These are phyloP conservation scores for Puffinus mauretanicus DNA, from an alignment of 2,113 vertebrate genomes.

Conservation along the genomic window DNA sequence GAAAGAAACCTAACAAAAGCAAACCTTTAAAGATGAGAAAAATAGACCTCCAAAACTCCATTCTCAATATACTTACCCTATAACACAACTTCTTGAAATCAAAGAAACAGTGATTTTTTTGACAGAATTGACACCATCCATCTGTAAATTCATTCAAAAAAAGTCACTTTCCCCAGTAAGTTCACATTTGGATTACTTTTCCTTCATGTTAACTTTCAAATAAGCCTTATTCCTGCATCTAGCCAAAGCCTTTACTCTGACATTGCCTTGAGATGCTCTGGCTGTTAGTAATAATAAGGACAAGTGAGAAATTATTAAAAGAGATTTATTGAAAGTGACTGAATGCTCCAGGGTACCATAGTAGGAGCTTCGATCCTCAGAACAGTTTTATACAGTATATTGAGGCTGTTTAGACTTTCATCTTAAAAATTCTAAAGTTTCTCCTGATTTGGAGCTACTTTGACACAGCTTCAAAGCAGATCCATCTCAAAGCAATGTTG, in stretches of 20 bases:
- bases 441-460: conserved; percentile 41
- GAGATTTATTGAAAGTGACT: conserved; percentile 57
- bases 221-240: neutral
- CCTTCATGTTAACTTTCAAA: conserved; percentile 19
- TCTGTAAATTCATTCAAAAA: neutral
- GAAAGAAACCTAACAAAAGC: neutral
- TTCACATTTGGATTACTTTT: conserved; percentile 10
- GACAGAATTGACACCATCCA: neutral
- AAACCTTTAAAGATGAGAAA: neutral
- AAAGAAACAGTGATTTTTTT: neutral
- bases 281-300: conserved; percentile 59
- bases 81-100: neutral
- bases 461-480: conserved; percentile 58
- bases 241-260: conserved; percentile 25
- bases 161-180: neutral
- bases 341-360: conserved; percentile 12
- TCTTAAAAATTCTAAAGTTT: neutral
- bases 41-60: neutral
- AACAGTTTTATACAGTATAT: conserved; percentile 36
- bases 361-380: conserved; percentile 24
- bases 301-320: conserved; percentile 50
- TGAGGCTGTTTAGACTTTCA: conserved; percentile 56
- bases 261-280: conserved; percentile 56
- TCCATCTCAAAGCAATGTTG: neutral
- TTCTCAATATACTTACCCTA: neutral